Percentiles rank a stretch among this genome's conserved stretches.
These are phyloP conservation scores for Enteromius afrohamiltoni DNA, from an alignment of 2,797 vertebrate genomes.

Conservation along the genomic window DNA sequence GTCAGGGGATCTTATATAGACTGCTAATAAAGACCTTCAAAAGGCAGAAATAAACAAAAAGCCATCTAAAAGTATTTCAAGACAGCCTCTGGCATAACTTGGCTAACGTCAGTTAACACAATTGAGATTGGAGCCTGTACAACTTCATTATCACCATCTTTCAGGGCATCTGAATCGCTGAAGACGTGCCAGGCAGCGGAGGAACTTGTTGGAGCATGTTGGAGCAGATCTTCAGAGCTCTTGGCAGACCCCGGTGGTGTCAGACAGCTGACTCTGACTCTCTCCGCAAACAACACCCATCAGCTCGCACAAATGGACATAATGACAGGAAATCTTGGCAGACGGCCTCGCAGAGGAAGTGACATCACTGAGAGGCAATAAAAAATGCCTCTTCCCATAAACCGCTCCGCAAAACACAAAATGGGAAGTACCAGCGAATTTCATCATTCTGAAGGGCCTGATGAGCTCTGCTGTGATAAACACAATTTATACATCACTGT, in stretches of 20 bases:
- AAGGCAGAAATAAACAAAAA: conserved; percentile 15
- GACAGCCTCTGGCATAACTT: conserved; percentile 20
- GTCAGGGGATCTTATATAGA: neutral
- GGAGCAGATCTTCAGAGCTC: conserved; percentile 32
- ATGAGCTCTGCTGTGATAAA: neutral
- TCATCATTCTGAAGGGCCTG: neutral
- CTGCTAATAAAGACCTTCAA: neutral
- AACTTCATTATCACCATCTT: conserved; percentile 51
- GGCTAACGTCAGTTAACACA: conserved; percentile 25
- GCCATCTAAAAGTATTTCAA: neutral
- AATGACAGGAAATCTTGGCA: conserved; percentile 86
- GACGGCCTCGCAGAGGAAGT: conserved; percentile 82
- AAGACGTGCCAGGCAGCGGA: conserved; percentile 44
- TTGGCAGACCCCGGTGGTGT: conserved; percentile 3
- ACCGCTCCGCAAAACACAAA: conserved; percentile 71
- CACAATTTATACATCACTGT: neutral
- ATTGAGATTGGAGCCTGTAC: conserved; percentile 34
- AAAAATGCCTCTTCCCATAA: conserved; percentile 91
- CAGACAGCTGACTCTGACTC: conserved; percentile 63
- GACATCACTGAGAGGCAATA: conserved; percentile 88
- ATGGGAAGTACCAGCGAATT: conserved; percentile 1
- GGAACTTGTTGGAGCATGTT: conserved; percentile 40
- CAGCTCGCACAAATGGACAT: conserved; percentile 65
- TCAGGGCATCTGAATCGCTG: conserved; percentile 29
- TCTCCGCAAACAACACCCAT: conserved; percentile 53